A percentile compares a stretch with the other conserved stretches of the same genome.
These are phyloP conservation scores for Myathropa florea DNA, from an alignment of 2,888 invertebrate genomes.

Conservation along the genomic window DNA sequence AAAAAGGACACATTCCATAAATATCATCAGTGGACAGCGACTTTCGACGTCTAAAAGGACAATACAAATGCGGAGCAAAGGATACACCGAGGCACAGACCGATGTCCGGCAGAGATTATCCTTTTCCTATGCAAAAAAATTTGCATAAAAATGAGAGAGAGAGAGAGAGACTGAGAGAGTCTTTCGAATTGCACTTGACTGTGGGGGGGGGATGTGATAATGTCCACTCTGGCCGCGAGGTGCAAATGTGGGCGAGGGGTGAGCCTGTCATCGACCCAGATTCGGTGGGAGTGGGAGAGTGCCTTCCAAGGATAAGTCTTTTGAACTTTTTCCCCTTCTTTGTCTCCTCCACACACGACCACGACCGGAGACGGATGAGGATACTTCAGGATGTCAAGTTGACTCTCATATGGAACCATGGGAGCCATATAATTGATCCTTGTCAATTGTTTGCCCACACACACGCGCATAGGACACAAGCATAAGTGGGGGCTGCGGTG, in stretches of 20 bases:
- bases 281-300: background rate
- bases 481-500: background rate
- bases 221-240: slow-evolving; percentile 15
- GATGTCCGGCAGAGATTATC: slow-evolving; percentile 58
- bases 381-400: slow-evolving; percentile 52
- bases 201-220: slow-evolving; percentile 29
- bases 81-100: slow-evolving; percentile 13
- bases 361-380: background rate
- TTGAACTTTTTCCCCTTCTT: slow-evolving; percentile 4
- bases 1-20: slow-evolving; percentile 40
- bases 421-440: slow-evolving; percentile 59
- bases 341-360: background rate
- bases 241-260: background rate
- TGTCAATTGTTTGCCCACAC: slow-evolving; percentile 63
- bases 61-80: slow-evolving; percentile 3
- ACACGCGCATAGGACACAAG: background rate
- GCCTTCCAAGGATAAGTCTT: slow-evolving; percentile 15
- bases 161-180: slow-evolving; percentile 26
- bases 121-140: slow-evolving; percentile 36
- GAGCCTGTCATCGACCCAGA: slow-evolving; percentile 48
- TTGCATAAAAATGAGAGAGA: too few relatives aligned
- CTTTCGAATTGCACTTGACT: slow-evolving; percentile 62
- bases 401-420: slow-evolving; percentile 30
- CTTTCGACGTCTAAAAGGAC: slow-evolving; percentile 11
- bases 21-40: slow-evolving; percentile 11